Evolutionary conservation across 2,888 invertebrate genomes (phyloP).

Genomic region (Phaedon cochleariae): DNA sequence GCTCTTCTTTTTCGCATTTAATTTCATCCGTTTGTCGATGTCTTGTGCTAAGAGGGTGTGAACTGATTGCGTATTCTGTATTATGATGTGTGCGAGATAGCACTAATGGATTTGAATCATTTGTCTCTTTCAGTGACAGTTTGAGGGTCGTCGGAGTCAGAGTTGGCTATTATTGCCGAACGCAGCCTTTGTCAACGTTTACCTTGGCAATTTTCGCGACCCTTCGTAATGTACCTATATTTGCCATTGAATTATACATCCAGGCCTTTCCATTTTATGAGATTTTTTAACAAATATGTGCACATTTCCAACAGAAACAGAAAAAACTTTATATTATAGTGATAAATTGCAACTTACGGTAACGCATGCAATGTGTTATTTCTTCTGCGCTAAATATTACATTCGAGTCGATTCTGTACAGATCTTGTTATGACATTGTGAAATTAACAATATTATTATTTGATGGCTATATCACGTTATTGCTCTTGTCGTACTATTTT

Average conservation of each 20-base stretch:
- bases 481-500: too few species aligned
- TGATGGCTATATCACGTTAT: too few species aligned
- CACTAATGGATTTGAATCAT: slow-evolving; percentile 56
- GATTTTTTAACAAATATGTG: too few species aligned
- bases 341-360: too few species aligned
- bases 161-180: slow-evolving; percentile 25
- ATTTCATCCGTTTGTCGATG: slow-evolving; percentile 42
- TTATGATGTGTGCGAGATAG: slow-evolving; percentile 47
- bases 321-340: too few species aligned
- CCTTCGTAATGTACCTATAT: slow-evolving; percentile 25
- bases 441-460: too few species aligned
- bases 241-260: slow-evolving; percentile 8
- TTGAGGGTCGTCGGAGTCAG: slow-evolving; percentile 36
- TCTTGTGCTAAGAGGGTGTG: slow-evolving; percentile 36
- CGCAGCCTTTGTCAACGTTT: slow-evolving; percentile 24
- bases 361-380: too few species aligned
- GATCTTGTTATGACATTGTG: too few species aligned
- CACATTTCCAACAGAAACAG: too few species aligned
- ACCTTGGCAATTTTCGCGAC: slow-evolving; percentile 28
- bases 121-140: slow-evolving; percentile 52
- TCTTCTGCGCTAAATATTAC: too few species aligned
- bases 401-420: too few species aligned
- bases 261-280: not conserved
- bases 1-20: slow-evolving; percentile 41
- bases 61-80: slow-evolving; percentile 36